Evolutionary conservation across 2,888 invertebrate species (phyloP).

Genomic region (Spicauda simplicius): DNA sequence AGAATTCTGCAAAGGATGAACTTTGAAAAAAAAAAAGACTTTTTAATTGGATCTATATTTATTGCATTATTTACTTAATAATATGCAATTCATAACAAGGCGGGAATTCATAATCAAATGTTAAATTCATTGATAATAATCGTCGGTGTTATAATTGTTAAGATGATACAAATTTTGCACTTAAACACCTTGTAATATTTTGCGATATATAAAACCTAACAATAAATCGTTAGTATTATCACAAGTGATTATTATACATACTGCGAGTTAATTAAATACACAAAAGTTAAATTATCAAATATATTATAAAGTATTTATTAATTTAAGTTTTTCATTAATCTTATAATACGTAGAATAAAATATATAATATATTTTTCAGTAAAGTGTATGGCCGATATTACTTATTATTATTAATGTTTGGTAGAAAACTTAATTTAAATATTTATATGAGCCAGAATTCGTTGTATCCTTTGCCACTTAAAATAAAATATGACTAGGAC

Average conservation of each 20-base stretch:
- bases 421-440: slow-evolving; percentile 7
- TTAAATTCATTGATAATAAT: not conserved
- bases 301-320: not conserved
- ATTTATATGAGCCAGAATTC: slow-evolving; percentile 2
- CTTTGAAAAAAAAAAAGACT: not conserved
- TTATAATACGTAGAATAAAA: not conserved
- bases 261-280: slow-evolving; percentile 15
- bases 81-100: not conserved
- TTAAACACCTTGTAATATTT: not conserved
- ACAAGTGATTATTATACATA: slow-evolving; percentile 24
- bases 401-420: not conserved
- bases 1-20: too few species aligned
- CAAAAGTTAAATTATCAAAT: slow-evolving; percentile 7
- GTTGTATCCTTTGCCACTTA: slow-evolving; percentile 21
- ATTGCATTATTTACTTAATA: not conserved
- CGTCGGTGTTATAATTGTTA: too few species aligned
- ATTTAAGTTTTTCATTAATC: not conserved
- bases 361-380: not conserved
- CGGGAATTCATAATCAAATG: not conserved
- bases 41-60: not conserved
- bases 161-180: not conserved
- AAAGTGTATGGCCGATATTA: slow-evolving; percentile 23
- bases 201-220: not conserved
- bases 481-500: slow-evolving; percentile 31
- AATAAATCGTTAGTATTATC: slow-evolving; percentile 14